These are phyloP conservation scores for Stichodactyla helianthus DNA, from an alignment of 64 coral and sea anemone species.

Conservation along the genomic window DNA sequence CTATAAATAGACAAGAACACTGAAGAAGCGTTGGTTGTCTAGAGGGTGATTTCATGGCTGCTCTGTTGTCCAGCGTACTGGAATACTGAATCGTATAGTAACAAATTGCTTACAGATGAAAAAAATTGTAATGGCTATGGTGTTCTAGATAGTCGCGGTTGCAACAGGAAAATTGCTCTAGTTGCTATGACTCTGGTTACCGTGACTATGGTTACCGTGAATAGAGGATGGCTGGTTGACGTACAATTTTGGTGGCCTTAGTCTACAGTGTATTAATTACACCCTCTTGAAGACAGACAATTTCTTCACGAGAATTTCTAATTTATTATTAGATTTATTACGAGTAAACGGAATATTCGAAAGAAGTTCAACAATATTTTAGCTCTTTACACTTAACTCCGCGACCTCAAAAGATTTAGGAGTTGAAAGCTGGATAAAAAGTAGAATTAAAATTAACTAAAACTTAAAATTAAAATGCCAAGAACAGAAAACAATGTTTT, in stretches of 20 bases:
- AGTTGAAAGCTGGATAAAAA: neutral
- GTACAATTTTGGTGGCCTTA: neutral
- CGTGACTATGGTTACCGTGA: neutral
- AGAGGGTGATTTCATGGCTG: neutral
- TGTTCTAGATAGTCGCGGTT: neutral
- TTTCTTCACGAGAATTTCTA: neutral
- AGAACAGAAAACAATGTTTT: neutral
- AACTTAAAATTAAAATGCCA: neutral
- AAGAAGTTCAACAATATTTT: neutral
- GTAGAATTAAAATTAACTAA: neutral
- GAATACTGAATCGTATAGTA: neutral
- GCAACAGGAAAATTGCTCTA: neutral
- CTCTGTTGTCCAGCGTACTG: neutral
- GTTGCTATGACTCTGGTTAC: neutral
- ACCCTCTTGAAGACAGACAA: neutral
- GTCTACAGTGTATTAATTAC: no score
- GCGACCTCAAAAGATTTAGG: neutral
- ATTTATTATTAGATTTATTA: neutral
- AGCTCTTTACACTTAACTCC: neutral
- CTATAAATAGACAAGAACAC: neutral
- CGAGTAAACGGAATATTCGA: neutral
- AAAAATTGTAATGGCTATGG: no score
- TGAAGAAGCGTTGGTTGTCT: neutral
- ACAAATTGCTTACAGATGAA: no score
- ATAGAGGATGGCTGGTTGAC: neutral